Evolutionary conservation across 35 echinoderm and acorn worm genomes (phyloP).

Genomic region (Ophiothrix spiculata): DNA sequence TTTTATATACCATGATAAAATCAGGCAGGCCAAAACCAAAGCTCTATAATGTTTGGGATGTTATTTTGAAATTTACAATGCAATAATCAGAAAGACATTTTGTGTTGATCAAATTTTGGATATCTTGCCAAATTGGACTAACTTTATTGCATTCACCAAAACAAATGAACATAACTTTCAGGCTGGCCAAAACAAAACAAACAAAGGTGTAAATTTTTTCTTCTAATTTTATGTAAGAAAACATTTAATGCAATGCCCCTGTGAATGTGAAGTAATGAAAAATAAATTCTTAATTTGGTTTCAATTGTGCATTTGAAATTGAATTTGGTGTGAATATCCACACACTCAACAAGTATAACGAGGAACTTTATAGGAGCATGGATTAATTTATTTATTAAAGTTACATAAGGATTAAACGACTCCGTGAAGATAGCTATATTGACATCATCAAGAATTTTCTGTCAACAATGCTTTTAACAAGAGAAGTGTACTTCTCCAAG

Average conservation of each 20-base stretch:
- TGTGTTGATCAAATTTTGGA: not conserved
- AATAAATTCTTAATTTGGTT: slow-evolving; percentile 2
- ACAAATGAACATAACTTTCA: not conserved
- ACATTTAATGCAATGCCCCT: not conserved
- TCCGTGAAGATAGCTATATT: too few species aligned
- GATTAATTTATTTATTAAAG: not conserved
- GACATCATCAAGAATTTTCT: not conserved
- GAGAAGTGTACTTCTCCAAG: not conserved
- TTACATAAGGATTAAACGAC: not conserved
- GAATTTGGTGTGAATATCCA: not conserved
- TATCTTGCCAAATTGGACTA: not conserved
- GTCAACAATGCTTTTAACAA: not conserved
- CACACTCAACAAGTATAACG: not conserved
- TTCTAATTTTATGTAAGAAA: not conserved
- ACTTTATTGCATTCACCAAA: not conserved
- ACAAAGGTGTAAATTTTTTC: not conserved
- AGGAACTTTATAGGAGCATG: not conserved
- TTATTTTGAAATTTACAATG: too few species aligned
- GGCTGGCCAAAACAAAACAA: not conserved
- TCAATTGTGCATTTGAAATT: slow-evolving; percentile 1
- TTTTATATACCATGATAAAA: too few species aligned
- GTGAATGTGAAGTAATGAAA: not conserved
- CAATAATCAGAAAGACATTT: not conserved
- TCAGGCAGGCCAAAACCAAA: too few species aligned
- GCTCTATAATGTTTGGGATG: too few species aligned